Evolutionary conservation across 2,797 vertebrate genomes (phyloP).

Genomic region (Vipera ursinii): DNA sequence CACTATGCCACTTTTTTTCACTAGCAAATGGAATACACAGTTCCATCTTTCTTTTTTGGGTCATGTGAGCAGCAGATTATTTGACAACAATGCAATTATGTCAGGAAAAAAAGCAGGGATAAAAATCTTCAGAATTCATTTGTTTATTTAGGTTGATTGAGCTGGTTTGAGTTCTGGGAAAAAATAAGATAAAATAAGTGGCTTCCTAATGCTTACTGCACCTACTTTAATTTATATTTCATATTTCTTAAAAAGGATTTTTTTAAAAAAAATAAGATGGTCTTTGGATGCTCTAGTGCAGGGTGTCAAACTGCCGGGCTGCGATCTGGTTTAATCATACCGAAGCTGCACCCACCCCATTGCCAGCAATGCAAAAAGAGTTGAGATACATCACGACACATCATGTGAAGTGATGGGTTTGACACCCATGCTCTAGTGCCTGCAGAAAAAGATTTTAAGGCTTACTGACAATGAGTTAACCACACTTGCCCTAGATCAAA

Average conservation of each 20-base stretch:
- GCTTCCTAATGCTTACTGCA: neutral
- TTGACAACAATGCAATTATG: neutral
- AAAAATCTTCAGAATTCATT: neutral
- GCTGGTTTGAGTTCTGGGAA: neutral
- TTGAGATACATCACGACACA: fast-evolving
- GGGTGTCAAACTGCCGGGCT: too few relatives aligned
- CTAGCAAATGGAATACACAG: neutral
- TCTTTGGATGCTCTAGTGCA: neutral
- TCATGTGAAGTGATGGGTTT: too few relatives aligned
- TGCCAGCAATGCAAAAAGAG: too few relatives aligned
- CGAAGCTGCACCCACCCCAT: too few relatives aligned
- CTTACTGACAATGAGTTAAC: neutral
- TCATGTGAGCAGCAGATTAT: neutral
- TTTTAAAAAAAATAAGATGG: neutral
- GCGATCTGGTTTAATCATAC: too few relatives aligned
- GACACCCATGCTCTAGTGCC: neutral
- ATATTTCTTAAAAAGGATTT: neutral
- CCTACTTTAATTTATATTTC: neutral
- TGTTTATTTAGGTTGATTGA: neutral
- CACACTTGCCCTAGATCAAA: neutral
- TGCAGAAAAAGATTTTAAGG: neutral
- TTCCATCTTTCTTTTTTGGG: neutral
- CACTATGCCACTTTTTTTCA: too few relatives aligned
- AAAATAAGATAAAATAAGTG: neutral
- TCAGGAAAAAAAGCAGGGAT: neutral